Conservation (phyloP, 2,888 invertebrate species). For the Drosophila neotestacea region DNA sequence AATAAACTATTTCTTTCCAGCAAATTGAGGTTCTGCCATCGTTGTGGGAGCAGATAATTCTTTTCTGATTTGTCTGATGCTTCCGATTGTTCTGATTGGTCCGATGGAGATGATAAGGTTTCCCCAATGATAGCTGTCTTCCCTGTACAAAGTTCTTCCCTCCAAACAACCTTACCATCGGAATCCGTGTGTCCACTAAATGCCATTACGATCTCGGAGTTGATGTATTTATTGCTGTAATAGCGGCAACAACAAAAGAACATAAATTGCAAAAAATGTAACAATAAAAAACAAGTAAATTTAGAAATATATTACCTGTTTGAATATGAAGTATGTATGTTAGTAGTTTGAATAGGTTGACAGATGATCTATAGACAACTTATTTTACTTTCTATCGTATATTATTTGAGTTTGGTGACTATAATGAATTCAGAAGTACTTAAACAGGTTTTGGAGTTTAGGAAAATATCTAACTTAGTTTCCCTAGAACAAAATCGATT, state of each 20-base stretch:
- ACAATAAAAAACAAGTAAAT: not conserved
- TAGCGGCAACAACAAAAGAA: not conserved
- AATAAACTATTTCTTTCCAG: conserved; percentile 1
- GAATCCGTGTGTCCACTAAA: conserved; percentile 40
- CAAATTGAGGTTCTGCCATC: conserved; percentile 20
- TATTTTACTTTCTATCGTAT: not conserved
- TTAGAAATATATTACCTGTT: conserved; percentile 17
- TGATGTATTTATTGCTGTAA: conserved; percentile 32
- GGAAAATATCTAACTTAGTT: too few species aligned
- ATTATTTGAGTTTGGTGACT: not conserved
- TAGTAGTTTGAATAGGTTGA: conserved; percentile 9
- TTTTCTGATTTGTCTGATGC: not conserved
- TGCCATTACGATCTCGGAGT: conserved; percentile 35
- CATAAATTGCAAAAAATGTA: not conserved
- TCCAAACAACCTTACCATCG: conserved; percentile 33
- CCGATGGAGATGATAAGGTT: conserved; percentile 1
- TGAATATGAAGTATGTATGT: not conserved
- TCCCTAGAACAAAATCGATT: too few species aligned
- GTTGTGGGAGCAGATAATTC: not conserved
- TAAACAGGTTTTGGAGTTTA: too few species aligned
- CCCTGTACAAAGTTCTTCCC: conserved; percentile 42
- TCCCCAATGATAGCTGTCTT: not conserved
- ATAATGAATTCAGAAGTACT: too few species aligned
- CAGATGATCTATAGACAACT: conserved; percentile 5
- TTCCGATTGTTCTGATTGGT: not conserved